Evolutionary conservation across 2,888 invertebrate genomes (phyloP), one percentile per base, ranked within the genome.

Genomic region (Ochropleura leucogaster): DNA sequence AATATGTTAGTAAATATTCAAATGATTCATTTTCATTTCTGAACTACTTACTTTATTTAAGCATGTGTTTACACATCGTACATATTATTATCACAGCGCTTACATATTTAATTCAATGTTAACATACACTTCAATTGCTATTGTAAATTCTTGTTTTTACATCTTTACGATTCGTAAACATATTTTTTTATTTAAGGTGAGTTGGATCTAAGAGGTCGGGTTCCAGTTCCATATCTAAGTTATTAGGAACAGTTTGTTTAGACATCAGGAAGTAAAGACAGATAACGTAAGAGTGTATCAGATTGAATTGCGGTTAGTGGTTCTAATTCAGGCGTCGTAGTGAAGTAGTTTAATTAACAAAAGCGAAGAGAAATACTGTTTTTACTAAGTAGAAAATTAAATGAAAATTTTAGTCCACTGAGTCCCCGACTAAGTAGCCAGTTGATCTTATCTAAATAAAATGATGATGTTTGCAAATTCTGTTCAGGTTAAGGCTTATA

Each of bases 261-360:
- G 47, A 46, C 30, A 44, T 74, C 42, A 75, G 82, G 69, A 80
- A 80, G 63, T 80, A 10, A 44, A 5, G 55, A 67, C 30, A 30
- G 75, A 80, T 83, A 79, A 83, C 55, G 30, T 47, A 72, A 69
- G 65, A 68, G 80, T 63, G 60, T n/a, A 8, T 18, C 8, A 16
- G 12, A 44, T 49, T 49, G 55, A 69, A 78, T 40, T 20, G 68
- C 66, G 51, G 68, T 64, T 20, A 60, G 44, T 60, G 46, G 55
- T 67, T 84, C 63, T 69, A 64, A 57, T 62, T 70, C 20, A 51
- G 49, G 0, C 18, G n/a, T 57, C 47, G 14, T 18, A 62, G 4
- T 64, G 0, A 30, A 57, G 4, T 14, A 12, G 18, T 9, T 53
- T 8, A 1, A 20, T 16, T 47, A 40, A 8, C 9, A 64, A 42